Evolutionary conservation across 2,888 invertebrate genomes (phyloP).

Genomic region (Tenthredo livida): DNA sequence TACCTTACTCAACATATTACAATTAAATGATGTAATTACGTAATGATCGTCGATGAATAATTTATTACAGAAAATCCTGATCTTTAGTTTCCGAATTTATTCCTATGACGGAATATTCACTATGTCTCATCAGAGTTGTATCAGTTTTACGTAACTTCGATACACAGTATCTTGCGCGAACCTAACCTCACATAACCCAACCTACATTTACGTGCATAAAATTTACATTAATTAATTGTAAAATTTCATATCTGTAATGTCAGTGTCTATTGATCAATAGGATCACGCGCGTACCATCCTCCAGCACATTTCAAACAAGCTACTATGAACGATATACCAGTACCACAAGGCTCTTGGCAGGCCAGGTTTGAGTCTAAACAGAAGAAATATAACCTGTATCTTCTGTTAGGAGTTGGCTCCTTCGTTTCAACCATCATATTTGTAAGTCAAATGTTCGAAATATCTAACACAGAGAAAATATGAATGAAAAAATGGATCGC

Average conservation of each 20-base stretch:
- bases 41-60: conserved; percentile 5
- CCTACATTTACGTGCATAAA: background rate
- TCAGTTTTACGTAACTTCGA: conserved; percentile 4
- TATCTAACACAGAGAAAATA: background rate
- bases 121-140: background rate
- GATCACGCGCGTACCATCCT: conserved; percentile 60
- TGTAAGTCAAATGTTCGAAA: conserved; percentile 70
- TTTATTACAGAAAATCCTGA: background rate
- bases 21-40: conserved; percentile 30
- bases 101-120: background rate
- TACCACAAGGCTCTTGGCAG: conserved; percentile 90
- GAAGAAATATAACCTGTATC: conserved; percentile 84
- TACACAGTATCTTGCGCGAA: background rate
- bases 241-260: background rate
- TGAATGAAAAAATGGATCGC: background rate
- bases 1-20: conserved; percentile 21
- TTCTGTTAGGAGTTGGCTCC: conserved; percentile 81
- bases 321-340: conserved; percentile 88
- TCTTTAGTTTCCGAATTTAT: background rate
- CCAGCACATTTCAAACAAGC: conserved; percentile 71
- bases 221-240: background rate
- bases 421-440: conserved; percentile 76
- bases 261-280: conserved; percentile 13
- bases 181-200: conserved; percentile 11
- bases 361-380: conserved; percentile 84